Base-by-base conservation (phyloP, 2,113 vertebrate genomes). In the Caloenas nicobarica region DNA sequence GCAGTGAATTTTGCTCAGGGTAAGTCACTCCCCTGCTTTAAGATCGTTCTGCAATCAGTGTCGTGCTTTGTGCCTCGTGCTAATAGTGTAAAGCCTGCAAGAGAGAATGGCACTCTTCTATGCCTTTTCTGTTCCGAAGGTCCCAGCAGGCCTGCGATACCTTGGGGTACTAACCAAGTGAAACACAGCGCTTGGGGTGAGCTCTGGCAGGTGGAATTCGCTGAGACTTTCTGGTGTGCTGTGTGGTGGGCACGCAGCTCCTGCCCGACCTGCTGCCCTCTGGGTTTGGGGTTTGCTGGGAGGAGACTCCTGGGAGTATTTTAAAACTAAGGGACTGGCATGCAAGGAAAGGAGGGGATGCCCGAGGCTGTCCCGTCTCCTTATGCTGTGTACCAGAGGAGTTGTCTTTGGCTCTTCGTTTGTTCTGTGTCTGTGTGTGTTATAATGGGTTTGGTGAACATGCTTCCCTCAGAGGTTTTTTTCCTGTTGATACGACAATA, bases 41-140 rank as follows among this genome's bases (percentile, higher is more conserved):
- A 77, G 29, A 36, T n/a, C 5, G 1, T 34, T 53, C 21, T 0
- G 0, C 2, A 2, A 15, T 80, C n/a, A 3, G 40, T 33, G 31
- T 66, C 1, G 1, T 38, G 56, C 5, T 10, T 34, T 40, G 58
- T 64, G 31, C 77, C 60, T 36, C 29, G 44, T 40, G 36, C 29
- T 58, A 15, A 9, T 24, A 6, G n/a, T 11, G 22, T 51, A 11
- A 68, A 70, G 34, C 34, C 44, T 50, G 50, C 31, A 12, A 60
- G 26, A 25, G 15, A 34, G 28, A 29, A 51, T 26, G 40, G 14
- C 4, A 1, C 14, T 34, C 29, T n/a, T 36, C 10, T 17, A 10
- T 68, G 46, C 15, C 42, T 62, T 16, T 56, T 62, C 73, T 84
- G 3, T 76, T 65, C 58, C 33, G 38, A 28, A 58, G 70, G 48